Conservation (phyloP, 2,797 vertebrate species). For the Ctenopoma kingsleyae region DNA sequence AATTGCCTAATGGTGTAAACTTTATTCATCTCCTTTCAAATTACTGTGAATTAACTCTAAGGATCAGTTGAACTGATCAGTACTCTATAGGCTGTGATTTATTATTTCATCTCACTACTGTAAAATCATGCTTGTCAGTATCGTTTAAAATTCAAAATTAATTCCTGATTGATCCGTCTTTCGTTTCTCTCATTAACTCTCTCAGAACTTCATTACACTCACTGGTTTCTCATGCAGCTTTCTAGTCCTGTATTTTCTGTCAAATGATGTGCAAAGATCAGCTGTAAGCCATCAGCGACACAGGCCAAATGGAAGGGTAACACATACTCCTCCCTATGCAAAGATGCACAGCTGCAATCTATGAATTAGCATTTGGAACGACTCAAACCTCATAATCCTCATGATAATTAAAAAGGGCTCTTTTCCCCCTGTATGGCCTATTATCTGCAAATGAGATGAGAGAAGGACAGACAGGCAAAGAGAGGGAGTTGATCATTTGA, state of each 20-base stretch:
- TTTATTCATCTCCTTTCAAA: not conserved
- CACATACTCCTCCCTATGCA: slow-evolving; percentile 58
- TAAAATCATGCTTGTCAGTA: slow-evolving; percentile 41
- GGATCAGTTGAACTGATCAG: no score
- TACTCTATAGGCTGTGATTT: not conserved
- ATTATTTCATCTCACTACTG: no score
- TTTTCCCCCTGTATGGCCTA: slow-evolving; percentile 51
- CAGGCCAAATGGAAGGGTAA: slow-evolving; percentile 71
- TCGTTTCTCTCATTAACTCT: slow-evolving; percentile 43
- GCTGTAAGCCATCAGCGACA: slow-evolving; percentile 71
- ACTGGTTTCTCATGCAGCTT: slow-evolving; percentile 46
- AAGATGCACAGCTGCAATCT: slow-evolving; percentile 66
- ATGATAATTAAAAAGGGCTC: slow-evolving; percentile 74
- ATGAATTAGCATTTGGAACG: slow-evolving; percentile 70
- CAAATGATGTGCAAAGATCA: slow-evolving; percentile 79
- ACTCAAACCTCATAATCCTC: slow-evolving; percentile 71
- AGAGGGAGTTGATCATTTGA: slow-evolving; percentile 48
- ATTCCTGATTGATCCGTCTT: slow-evolving; percentile 45
- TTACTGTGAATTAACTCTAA: not conserved
- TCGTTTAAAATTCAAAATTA: slow-evolving; percentile 38
- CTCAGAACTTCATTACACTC: slow-evolving; percentile 54
- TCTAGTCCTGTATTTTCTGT: slow-evolving; percentile 62
- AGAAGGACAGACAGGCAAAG: slow-evolving; percentile 26
- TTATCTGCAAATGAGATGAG: slow-evolving; percentile 65
- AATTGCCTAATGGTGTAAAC: slow-evolving; percentile 11